A percentile compares a stretch with the other conserved stretches of the same genome.
Conservation (phyloP, 2,113 vertebrate species). For the Pelvicachromis taeniatus region DNA sequence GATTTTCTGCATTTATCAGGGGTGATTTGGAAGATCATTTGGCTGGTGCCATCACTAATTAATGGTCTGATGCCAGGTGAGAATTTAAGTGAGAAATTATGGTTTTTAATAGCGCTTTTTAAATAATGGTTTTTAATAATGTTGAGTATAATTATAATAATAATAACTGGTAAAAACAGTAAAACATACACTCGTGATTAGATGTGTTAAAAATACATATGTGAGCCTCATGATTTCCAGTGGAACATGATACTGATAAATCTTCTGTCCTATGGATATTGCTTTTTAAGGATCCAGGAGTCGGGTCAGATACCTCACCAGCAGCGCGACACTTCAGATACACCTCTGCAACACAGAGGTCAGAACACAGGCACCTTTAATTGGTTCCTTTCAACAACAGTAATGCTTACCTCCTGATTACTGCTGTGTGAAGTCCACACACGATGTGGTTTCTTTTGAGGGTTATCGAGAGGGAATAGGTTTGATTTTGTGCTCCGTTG, state of each 20-base stretch:
- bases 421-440: not conserved
- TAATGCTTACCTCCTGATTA: not conserved
- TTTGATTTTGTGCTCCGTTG: conserved; percentile 5
- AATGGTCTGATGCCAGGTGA: not conserved
- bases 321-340: conserved; percentile 59
- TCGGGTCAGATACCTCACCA: conserved; percentile 12
- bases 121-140: not conserved
- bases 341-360: conserved; percentile 74
- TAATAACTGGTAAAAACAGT: not conserved
- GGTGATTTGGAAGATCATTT: not conserved
- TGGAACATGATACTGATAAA: not conserved
- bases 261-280: not conserved
- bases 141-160: not conserved
- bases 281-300: conserved; percentile 5
- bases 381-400: not conserved
- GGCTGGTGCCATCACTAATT: not conserved
- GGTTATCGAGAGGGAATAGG: not conserved
- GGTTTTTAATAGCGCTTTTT: not conserved
- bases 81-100: not conserved
- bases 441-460: not conserved
- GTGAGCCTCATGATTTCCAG: not conserved
- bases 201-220: not conserved
- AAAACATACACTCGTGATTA: not conserved
- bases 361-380: conserved; percentile 9
- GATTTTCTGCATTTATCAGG: not conserved